Base-by-base conservation (phyloP, 2,797 vertebrate species). In the Esox masquinongy region DNA sequence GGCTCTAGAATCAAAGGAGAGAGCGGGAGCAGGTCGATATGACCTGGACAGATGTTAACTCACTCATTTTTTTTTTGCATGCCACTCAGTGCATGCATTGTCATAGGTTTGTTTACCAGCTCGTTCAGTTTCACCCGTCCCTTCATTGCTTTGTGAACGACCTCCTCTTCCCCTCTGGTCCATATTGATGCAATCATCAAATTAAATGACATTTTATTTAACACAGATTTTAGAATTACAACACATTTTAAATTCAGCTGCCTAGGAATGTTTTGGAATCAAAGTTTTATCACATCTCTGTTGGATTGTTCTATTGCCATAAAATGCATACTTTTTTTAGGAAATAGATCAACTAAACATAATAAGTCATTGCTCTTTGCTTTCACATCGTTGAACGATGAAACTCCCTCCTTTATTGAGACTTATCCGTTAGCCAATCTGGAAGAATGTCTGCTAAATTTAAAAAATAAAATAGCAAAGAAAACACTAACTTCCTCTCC, bases 1-100 rank as follows among this genome's bases (percentile, higher is more conserved):
- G 82, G 53, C 80, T 85, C 75, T 26, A 16, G 80, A 88, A 83
- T 88, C 80, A 90, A 86, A 88, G 68, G 81, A 77, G 79, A 50
- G 49, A 78, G 85, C 81, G 79, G 51, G 22, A 34, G 34, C 79
- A 81, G 86, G 79, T 36, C 29, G 15, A 66, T 56, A 7, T 43
- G 26, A 76, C 70, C 74, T 67, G 68, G 61, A 80, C 83, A 88
- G 76, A 84, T 81, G 85, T 83, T 83, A 82, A 81, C 82, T 89
- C 82, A 76, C 81, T 39, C 47, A 72, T 73, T 87, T 83, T 88
- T 82, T 90, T 89, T 86, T 82, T 80, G 71, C 50, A 68, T 69
- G 74, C 70, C 80, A 85, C 83, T 73, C 82, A 72, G 77, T 51
- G 64, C 74, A 82, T 81, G 74, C 85, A 86, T 86, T 88, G 86